Conservation (phyloP, 2,797 vertebrate species). For the Hippoglossus hippoglossus region DNA sequence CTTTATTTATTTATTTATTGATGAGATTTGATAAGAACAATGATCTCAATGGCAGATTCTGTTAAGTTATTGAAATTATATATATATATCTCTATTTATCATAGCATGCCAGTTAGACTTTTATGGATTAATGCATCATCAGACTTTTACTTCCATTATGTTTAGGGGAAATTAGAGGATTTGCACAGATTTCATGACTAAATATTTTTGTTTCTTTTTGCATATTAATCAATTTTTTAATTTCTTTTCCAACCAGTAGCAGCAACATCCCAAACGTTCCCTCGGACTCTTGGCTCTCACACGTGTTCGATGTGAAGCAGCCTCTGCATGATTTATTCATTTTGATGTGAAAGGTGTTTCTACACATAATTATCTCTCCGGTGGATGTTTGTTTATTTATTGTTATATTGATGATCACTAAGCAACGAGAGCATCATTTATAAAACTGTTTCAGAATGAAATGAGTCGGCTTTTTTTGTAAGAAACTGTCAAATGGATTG, state of each 20-base stretch:
- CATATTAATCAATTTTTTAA: too few species aligned
- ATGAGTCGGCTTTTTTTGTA: conserved; percentile 42
- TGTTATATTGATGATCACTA: conserved; percentile 56
- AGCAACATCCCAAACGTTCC: conserved; percentile 7
- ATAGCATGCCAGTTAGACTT: conserved; percentile 40
- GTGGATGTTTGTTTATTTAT: conserved; percentile 59
- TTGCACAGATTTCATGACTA: not conserved
- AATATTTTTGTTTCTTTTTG: not conserved
- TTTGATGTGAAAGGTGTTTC: conserved; percentile 46
- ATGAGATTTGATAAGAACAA: conserved; percentile 1
- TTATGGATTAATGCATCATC: conserved; percentile 4
- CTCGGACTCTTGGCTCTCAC: not conserved
- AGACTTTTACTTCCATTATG: conserved; percentile 5
- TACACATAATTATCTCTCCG: conserved; percentile 35
- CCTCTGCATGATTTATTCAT: conserved; percentile 60
- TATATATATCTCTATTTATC: not conserved
- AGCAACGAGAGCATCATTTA: conserved; percentile 32
- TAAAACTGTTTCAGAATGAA: conserved; percentile 39
- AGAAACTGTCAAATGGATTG: conserved; percentile 38
- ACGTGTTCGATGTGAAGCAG: conserved; percentile 31
- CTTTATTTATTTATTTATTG: conserved; percentile 18
- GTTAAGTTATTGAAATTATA: conserved; percentile 7
- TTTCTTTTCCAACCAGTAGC: conserved; percentile 16
- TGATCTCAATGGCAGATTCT: not conserved
- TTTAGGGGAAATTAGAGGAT: not conserved